Evolutionary conservation across 2,113 vertebrate genomes (phyloP), one percentile per base, ranked within the genome.

Genomic region (Indicator indicator): DNA sequence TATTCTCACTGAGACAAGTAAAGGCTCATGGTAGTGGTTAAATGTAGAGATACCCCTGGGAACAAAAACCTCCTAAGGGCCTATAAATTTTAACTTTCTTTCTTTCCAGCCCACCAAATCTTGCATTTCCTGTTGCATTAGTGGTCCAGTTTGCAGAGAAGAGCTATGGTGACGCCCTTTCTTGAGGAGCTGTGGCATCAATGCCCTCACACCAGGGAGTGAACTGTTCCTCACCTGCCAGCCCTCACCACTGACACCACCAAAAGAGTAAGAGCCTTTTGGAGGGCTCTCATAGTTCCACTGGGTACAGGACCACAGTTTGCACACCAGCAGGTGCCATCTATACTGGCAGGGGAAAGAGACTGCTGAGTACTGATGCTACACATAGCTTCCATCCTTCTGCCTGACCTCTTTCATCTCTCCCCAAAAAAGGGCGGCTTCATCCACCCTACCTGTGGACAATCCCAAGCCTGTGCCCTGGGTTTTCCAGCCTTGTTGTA

Each of bases 301-400:
- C 4, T 1, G 1, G 30, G 10, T 36, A 48, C 54, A 67, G 60
- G 48, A 55, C 5, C 2, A 0, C 6, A 27, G 13, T 40, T 65
- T 74, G 36, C 59, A 44, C 6, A 63, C 24, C 36, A 68, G n/a
- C 0, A 0, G 15, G 16, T 84, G 12, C 46, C 62, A 26, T 16
- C 71, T 42, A 17, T 26, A 40, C 18, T 20, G 33, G 30, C 0
- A 1, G 21, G 7, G 28, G 55, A 74, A 55, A 55, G 20, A 15
- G 19, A 14, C 16, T 3, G 1, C 38, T 69, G 63, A 46, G 48
- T 89, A 48, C 32, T 26, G 23, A 48, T 9, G 16, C 32, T 36
- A 60, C 8, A 23, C 9, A 50, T 6, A 21, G 14, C 26, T 74
- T 63, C 46, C 5, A 3, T 84, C n/a, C 74, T 86, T 78, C 73